These are phyloP conservation scores for Temnothorax ravouxi DNA, from an alignment of 2,888 invertebrate species.

Conservation along the genomic window DNA sequence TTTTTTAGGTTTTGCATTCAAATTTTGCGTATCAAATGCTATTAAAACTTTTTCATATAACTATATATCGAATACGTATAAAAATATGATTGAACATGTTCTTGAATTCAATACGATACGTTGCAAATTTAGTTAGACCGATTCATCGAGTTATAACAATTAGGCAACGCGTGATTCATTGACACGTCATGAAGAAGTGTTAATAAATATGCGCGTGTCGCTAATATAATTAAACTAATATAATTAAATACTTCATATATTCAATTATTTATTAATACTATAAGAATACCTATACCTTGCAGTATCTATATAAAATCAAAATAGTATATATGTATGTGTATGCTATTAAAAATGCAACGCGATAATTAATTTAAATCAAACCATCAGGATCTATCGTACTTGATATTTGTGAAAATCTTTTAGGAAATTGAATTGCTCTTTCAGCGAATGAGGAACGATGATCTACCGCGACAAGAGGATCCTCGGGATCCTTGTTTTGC, in stretches of 20 bases:
- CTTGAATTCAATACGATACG: not conserved
- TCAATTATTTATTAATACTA: not conserved
- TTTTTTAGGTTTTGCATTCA: not conserved
- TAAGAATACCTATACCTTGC: not conserved
- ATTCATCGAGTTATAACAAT: slow-evolving; percentile 16
- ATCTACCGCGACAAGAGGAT: slow-evolving; percentile 77
- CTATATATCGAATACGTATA: not conserved
- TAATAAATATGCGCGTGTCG: not conserved
- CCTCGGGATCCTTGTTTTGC: slow-evolving; percentile 81
- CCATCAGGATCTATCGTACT: not conserved
- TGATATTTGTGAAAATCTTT: not conserved
- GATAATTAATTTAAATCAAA: not conserved
- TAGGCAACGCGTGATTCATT: slow-evolving; percentile 12
- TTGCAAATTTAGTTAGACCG: slow-evolving; percentile 24
- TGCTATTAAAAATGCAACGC: not conserved
- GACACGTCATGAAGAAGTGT: not conserved
- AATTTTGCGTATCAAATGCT: not conserved
- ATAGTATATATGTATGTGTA: not conserved
- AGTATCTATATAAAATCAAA: not conserved
- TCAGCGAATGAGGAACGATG: slow-evolving; percentile 83
- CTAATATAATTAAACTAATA: slow-evolving; percentile 14
- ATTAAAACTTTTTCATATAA: not conserved
- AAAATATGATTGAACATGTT: not conserved
- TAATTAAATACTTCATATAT: slow-evolving; percentile 9
- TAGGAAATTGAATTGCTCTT: slow-evolving; percentile 39